Evolutionary conservation across 2,113 vertebrate species (phyloP), one percentile per base, ranked within the genome.

Genomic region (Mellivora capensis): DNA sequence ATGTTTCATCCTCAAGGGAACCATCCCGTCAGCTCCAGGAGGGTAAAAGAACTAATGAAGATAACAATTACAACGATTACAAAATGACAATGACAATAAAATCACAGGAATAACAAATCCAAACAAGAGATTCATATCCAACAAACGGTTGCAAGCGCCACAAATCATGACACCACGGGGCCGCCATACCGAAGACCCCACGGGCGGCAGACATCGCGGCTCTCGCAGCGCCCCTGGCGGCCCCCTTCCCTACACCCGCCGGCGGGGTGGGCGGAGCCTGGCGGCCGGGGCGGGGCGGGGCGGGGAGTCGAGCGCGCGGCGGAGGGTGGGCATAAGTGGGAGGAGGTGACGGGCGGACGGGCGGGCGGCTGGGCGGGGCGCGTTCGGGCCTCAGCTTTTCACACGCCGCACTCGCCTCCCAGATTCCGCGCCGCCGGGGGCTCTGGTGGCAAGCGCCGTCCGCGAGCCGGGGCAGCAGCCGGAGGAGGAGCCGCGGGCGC

Each of bases 331-430:
- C 49, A 8, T 5, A 18, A 12, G 52, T 25, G 21, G 69, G 29
- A 57, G 59, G 76, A n/a, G 71, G 83, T 69, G 67, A n/a, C 31
- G 13, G 52, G 86, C 11, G 47, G 47, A 15, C 23, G 18, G 59
- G 17, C 62, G 3, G 83, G 96, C 44, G 39, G 85, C 95, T 74
- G 97, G 98, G 97, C 96, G 98, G 98, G 97, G 96, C 93, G 72
- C 93, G 71, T 71, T 85, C 69, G 3, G 91, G 94, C 96, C 94
- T 96, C 49, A 0, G 82, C 76, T 87, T 52, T 59, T 93, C 77
- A 7, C 61, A 52, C 93, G 62, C 64, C 5, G 81, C 62, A 0
- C 69, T 93, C 37, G 87, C 59, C 18, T 67, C 67, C 74, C 17
- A 23, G 27, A 72, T 39, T 61, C 86, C 72, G 96, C 82, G 86